Evolutionary conservation across 2,113 vertebrate species (phyloP).

Genomic region (Chelonoidis abingdonii): DNA sequence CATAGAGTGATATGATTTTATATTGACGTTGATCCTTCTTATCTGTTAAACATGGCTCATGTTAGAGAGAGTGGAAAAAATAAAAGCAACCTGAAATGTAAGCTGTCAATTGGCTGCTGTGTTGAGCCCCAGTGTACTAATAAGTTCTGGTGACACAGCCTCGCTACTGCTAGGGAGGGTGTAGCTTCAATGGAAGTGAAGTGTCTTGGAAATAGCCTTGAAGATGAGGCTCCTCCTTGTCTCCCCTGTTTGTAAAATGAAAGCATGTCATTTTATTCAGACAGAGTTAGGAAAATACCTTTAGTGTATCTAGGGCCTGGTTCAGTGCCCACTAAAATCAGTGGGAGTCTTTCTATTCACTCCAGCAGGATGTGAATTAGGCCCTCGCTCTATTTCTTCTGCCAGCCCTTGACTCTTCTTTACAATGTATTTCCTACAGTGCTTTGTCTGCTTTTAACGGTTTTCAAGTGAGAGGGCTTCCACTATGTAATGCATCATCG

Average conservation of each 20-base stretch:
- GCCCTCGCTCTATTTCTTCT: not conserved
- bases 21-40: not conserved
- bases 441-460: not conserved
- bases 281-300: not conserved
- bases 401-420: not conserved
- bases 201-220: not conserved
- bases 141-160: not conserved
- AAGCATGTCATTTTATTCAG: not conserved
- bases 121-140: not conserved
- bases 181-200: slow-evolving; percentile 1
- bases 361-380: not conserved
- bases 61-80: not conserved
- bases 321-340: not conserved
- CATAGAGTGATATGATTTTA: not conserved
- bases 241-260: not conserved
- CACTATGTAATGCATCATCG: not conserved
- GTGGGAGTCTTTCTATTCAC: not conserved
- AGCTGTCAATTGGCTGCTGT: not conserved
- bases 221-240: not conserved
- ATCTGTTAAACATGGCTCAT: not conserved
- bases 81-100: not conserved
- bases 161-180: not conserved
- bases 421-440: not conserved
- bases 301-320: not conserved
- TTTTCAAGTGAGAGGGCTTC: not conserved